Conservation (phyloP, 2,113 vertebrate species). For the Oxygymnocypris stewartii region DNA sequence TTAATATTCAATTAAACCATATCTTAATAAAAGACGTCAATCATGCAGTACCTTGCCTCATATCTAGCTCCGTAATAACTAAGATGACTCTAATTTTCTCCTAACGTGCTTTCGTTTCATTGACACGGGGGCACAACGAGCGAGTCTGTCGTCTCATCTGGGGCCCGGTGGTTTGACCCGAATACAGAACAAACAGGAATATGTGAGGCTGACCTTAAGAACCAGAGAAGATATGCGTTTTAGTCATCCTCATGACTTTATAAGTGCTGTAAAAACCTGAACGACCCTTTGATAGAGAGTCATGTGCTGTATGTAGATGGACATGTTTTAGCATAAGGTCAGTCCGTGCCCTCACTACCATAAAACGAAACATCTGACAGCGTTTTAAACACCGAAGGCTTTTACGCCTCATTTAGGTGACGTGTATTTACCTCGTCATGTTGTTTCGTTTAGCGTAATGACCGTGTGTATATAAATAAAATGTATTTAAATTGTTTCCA, state of each 20-base stretch:
- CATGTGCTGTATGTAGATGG: background rate
- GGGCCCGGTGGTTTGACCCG: conserved; percentile 44
- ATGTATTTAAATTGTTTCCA: background rate
- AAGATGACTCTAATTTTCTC: background rate
- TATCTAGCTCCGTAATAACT: background rate
- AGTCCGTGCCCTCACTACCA: background rate
- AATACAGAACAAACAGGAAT: conserved; percentile 36
- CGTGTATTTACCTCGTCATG: conserved; percentile 2
- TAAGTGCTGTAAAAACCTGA: background rate
- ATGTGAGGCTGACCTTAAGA: conserved; percentile 26
- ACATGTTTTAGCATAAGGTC: background rate
- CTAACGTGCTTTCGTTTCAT: background rate
- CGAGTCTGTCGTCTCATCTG: background rate
- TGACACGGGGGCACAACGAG: background rate
- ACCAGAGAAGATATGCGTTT: background rate
- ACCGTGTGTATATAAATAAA: background rate
- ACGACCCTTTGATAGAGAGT: background rate
- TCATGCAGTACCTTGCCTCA: background rate
- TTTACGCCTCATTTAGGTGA: conserved; percentile 3
- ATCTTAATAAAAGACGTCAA: no score
- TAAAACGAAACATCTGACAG: background rate
- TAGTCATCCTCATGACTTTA: background rate
- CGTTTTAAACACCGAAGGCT: background rate
- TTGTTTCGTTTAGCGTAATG: conserved; percentile 18
- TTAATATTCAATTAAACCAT: no score